Evolutionary conservation across 2,113 vertebrate species (phyloP).

Genomic region (Periophthalmus modestus): DNA sequence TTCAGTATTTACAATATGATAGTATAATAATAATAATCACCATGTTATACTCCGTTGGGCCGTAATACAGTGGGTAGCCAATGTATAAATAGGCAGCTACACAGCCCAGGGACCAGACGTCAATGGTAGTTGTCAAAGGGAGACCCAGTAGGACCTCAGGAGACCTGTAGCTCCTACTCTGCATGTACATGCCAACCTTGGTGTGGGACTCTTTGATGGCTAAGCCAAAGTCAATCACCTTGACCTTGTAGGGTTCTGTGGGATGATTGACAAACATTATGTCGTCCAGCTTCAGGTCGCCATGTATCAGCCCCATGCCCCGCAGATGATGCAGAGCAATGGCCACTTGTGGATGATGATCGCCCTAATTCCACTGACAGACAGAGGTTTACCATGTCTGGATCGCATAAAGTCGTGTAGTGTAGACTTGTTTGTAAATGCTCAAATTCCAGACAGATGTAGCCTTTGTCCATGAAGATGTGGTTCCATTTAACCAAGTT

Average conservation of each 20-base stretch:
- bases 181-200: background rate
- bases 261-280: slow-evolving; percentile 28
- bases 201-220: background rate
- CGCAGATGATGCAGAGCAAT: background rate
- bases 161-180: slow-evolving; percentile 16
- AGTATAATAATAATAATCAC: too few relatives aligned
- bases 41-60: background rate
- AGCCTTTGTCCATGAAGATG: background rate
- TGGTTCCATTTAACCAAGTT: background rate
- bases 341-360: background rate
- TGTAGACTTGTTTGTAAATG: background rate
- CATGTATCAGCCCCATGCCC: background rate
- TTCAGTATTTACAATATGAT: too few relatives aligned
- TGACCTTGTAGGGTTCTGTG: slow-evolving; percentile 14
- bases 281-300: slow-evolving; percentile 25
- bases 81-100: background rate
- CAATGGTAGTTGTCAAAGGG: background rate
- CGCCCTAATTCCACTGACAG: background rate
- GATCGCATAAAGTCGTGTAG: background rate
- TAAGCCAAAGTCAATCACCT: slow-evolving; percentile 39
- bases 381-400: background rate
- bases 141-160: slow-evolving; percentile 1
- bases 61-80: background rate
- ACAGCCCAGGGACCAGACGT: background rate
- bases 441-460: slow-evolving; percentile 2